These are phyloP conservation scores for Lepidurus couesii DNA, from an alignment of 1,140 invertebrate genomes.

Conservation along the genomic window DNA sequence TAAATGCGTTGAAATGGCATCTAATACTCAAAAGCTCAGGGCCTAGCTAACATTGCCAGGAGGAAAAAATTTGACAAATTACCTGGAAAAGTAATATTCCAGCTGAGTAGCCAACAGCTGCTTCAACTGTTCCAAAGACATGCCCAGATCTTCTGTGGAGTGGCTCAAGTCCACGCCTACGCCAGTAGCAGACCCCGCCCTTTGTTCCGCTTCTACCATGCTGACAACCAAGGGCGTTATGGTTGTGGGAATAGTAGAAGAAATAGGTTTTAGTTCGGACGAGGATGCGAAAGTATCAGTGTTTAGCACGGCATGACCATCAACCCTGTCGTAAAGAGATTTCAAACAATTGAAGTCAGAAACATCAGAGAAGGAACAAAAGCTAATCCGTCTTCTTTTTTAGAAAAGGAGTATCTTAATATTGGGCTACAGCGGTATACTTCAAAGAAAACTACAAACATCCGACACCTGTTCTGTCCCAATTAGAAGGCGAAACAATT, in stretches of 20 bases:
- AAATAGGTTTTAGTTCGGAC: slow-evolving; percentile 22
- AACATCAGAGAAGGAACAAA: not conserved
- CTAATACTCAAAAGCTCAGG: not conserved
- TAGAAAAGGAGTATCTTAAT: no score
- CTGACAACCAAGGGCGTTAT: slow-evolving; percentile 40
- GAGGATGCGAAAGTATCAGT: not conserved
- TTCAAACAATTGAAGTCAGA: not conserved
- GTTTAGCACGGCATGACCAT: slow-evolving; percentile 7
- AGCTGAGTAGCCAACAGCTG: slow-evolving; percentile 72
- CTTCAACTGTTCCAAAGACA: slow-evolving; percentile 64
- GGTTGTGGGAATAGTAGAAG: slow-evolving; percentile 27
- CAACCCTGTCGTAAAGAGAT: not conserved
- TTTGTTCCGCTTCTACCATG: slow-evolving; percentile 39
- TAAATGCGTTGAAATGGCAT: no score
- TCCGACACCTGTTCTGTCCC: not conserved
- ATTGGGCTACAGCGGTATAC: not conserved
- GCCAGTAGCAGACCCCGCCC: slow-evolving; percentile 40
- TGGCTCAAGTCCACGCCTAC: slow-evolving; percentile 43
- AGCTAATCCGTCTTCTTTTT: no score
- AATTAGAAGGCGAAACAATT: no score
- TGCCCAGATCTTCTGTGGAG: slow-evolving; percentile 42
- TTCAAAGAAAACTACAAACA: not conserved
- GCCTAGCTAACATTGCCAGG: slow-evolving; percentile 29
- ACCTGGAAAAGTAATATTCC: slow-evolving; percentile 79
- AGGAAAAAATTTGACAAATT: slow-evolving; percentile 48